Evolutionary conservation across 1,140 invertebrate genomes (phyloP).

Genomic region (Orius insidiosus): DNA sequence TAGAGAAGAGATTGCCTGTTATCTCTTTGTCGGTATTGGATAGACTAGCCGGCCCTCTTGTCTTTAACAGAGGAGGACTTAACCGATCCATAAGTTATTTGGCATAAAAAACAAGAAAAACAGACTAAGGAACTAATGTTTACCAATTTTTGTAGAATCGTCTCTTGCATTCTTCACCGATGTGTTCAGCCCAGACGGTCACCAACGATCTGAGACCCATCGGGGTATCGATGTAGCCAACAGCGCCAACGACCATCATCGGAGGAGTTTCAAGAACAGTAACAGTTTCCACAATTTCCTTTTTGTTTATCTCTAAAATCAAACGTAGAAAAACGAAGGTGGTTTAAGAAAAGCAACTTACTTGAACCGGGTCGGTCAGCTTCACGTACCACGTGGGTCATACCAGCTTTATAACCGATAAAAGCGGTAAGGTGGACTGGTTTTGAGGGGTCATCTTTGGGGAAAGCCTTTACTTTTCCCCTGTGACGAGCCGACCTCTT

Average conservation of each 20-base stretch:
- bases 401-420: conserved; percentile 97
- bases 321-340: background rate
- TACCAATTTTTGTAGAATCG: conserved; percentile 99
- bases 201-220: conserved; percentile 85
- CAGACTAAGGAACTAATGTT: conserved; percentile 17
- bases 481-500: conserved; percentile 88
- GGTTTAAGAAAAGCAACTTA: conserved; percentile 37
- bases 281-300: conserved; percentile 98
- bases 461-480: conserved; percentile 99
- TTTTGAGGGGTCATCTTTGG: conserved; percentile 91
- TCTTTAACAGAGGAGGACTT: too few relatives aligned
- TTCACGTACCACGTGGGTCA: conserved; percentile 98
- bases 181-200: conserved; percentile 96
- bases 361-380: conserved; percentile 97
- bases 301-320: conserved; percentile 91
- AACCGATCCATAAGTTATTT: background rate
- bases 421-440: conserved; percentile 97
- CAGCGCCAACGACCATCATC: conserved; percentile 92
- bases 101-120: background rate
- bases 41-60: too few relatives aligned
- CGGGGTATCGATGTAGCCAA: conserved; percentile 98
- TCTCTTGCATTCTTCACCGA: conserved; percentile 93
- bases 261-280: conserved; percentile 97
- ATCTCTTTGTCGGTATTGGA: too few relatives aligned
- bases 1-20: too few relatives aligned